Percentiles rank a stretch among this genome's conserved stretches.
phyloP scores from a whole-genome alignment of 2,797 vertebrate genomes.

The Triplophysa bombifrons region DNA sequence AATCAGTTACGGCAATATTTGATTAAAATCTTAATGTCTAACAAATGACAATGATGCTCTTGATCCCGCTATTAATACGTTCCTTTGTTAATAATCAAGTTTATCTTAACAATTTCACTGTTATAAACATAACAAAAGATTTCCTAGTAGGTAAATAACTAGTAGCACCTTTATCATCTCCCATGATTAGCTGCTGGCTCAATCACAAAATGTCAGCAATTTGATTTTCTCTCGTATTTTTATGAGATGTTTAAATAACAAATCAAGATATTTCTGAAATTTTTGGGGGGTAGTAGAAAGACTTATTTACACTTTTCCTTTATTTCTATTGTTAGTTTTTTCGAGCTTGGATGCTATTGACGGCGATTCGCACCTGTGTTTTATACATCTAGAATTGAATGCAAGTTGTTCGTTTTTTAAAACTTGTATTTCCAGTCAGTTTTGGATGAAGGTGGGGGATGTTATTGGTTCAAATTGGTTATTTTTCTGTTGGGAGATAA shows the following conservation, averaged over 20 bases:
- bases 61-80: conserved; percentile 22
- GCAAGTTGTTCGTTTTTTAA: not conserved
- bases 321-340: no score
- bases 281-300: not conserved
- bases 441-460: not conserved
- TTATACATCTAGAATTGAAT: not conserved
- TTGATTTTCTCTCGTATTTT: not conserved
- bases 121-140: not conserved
- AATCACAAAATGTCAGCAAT: not conserved
- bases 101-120: not conserved
- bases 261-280: not conserved
- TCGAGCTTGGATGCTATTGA: no score
- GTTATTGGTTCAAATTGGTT: conserved; percentile 6
- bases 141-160: not conserved
- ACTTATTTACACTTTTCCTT: not conserved
- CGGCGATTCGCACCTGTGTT: no score
- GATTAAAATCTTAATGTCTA: conserved; percentile 16
- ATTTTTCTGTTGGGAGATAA: conserved; percentile 1
- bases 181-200: not conserved
- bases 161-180: conserved; percentile 14
- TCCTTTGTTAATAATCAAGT: conserved; percentile 5
- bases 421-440: not conserved
- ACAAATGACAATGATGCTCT: conserved; percentile 10
- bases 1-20: conserved; percentile 35
- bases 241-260: not conserved